Base-by-base conservation (phyloP, 2,113 vertebrate species). In the Ceuthmochares aereus region DNA sequence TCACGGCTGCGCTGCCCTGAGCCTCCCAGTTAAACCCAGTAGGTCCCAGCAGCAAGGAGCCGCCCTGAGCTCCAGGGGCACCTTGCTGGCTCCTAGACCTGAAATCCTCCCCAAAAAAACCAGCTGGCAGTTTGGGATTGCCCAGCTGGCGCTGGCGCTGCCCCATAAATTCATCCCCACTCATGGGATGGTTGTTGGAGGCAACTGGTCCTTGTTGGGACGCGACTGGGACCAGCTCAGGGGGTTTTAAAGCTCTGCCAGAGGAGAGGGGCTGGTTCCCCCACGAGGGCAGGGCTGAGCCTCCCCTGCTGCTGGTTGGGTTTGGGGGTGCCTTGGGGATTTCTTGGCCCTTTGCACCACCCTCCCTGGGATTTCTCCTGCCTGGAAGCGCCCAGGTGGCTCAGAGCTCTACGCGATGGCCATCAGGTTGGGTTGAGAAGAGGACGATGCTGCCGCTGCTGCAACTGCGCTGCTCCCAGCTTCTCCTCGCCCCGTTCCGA, bases 211-310 rank as follows among this genome's bases (percentile, higher is more conserved):
- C 18, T 14, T 3, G 2, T 0, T 29, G 54, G 55, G 60, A 34
- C 25, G 3, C 4, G 2, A 29, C 20, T 2, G 5, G 69, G 37
- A 42, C 12, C 54, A 23, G 27, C 12, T 19, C 1, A 10, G 20
- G 4, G 17, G 43, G n/a, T 11, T 21, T 47, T 29, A 12, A 5
- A 43, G 68, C 43, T 85, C 66, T 78, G 76, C 67, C 19, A 12
- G 43, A 89, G 58, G 27, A 68, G 79, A 80, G 80, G 79, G 56
- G 45, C 60, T 84, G 78, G 78, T 56, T 73, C 32, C 56, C 58
- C 16, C 21, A 15, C 14, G 81, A 69, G 69, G 34, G 49, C 22
- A 73, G 49, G 23, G 63, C 73, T 91, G 77, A 84, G 30, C 58
- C 11, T 20, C 55, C 1, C 4, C 60, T 58, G 27, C 67, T 79